Evolutionary conservation across 2,888 invertebrate genomes (phyloP), one percentile per base, ranked within the genome.

Genomic region (Mactromeris polynyma): DNA sequence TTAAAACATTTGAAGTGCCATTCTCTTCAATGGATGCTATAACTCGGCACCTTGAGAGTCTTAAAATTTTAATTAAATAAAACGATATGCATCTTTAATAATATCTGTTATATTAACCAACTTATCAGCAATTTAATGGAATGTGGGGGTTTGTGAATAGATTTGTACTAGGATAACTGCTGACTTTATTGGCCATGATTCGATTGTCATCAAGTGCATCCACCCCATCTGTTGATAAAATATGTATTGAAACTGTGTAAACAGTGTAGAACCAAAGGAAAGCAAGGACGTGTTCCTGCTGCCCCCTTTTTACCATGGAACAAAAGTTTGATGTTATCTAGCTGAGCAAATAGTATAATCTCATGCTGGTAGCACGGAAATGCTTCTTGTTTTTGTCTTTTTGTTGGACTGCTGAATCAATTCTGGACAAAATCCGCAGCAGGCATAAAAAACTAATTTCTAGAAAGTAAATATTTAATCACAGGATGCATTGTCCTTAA

Each of bases 381-480:
- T 73, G 26, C 36, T 33, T 33, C 11, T 73, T 73, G 73, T 73
- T 26, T 33, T 33, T 73, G 73, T 73, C 73, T 33, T 73, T 73
- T 73, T 36, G 26, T 36, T 33, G 36, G 33, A 36, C n/a, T n/a
- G 17, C 4, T 33, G 19, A 36, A 73, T 73, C 33, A 26, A 73
- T 73, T 36, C 11, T 33, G 33, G 36, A 73, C 73, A 36, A 73
- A 3, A 73, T 33, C 36, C 73, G 9, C 73, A 19, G 33, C 36
- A 36, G 33, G 73, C 3, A 36, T 36, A 19, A 33, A 58, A 73
- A 73, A 73, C 73, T 26, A 83, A 83, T 83, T 73, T 58, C 73
- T 46, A 40, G 31, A 83, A 46, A 64, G 84, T 84, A 84, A 84
- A 84, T 84, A 84, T 84, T 84, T 84, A 77, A 84, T 73, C 73